Base-by-base conservation (phyloP, 2,888 invertebrate genomes). In the Leucozona laternaria region DNA sequence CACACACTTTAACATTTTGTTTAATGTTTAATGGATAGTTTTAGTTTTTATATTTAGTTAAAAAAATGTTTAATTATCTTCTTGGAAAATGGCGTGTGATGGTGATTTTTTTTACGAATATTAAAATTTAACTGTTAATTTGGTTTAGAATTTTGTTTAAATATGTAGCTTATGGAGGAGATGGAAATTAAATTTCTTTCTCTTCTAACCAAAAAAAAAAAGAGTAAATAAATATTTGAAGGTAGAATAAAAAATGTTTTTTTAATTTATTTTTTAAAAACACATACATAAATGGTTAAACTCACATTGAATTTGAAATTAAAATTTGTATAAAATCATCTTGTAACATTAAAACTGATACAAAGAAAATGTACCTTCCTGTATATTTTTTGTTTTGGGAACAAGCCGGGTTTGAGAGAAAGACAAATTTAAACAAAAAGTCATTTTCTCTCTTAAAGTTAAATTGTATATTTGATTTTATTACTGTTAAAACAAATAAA, bases 21-120 rank as follows among this genome's bases (percentile, higher is more conserved):
- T 77, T 55, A 80, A 75, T 83, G 66, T 75, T 62, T 58, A 40
- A 78, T 73, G 60, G 62, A 78, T 81, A 81, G 73, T 57, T 70
- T 72, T 78, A 83, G 75, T 79, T 73, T 71, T 85, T 40, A 77
- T 68, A 53, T 48, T 80, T 81, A 85, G 81, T 85, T 80, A 50
- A 20, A 80, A 50, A 76, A 37, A 50, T 77, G 11, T 37, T 34
- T 50, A 45, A 72, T 78, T 82, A 55, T 20, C 20, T 79, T 79
- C 43, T 62, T 73, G 85, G 85, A 85, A 70, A 80, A 80, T 70
- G 85, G 81, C 68, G 81, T 73, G 85, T 85, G 85, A 85, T 85
- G 85, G 85, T 85, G 73, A 85, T 28, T 43, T 34, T 72, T 70
- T 64, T 62, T 57, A 62, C 68, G 25, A 81, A 57, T 45, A 76